These are phyloP conservation scores for Mystacides longicornis DNA, from an alignment of 2,888 invertebrate species.

Conservation along the genomic window DNA sequence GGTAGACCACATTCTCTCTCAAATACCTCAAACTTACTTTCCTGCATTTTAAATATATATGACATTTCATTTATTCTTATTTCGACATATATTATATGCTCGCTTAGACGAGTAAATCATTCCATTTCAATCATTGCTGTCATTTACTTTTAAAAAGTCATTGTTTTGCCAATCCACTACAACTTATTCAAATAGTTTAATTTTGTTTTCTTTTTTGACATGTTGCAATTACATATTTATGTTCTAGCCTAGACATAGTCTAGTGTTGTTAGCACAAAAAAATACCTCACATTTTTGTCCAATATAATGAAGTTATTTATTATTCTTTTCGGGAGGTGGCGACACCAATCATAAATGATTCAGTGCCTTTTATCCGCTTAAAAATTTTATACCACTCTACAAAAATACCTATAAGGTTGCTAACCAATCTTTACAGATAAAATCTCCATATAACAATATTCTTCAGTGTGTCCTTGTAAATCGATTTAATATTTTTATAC, in stretches of 20 bases:
- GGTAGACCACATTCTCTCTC: conserved; percentile 25
- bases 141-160: conserved; percentile 23
- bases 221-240: too few relatives aligned
- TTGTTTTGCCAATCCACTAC: conserved; percentile 24
- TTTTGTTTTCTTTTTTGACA: conserved; percentile 15
- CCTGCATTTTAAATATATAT: conserved; percentile 23
- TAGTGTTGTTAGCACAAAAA: too few relatives aligned
- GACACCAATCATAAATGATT: too few relatives aligned
- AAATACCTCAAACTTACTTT: conserved; percentile 25
- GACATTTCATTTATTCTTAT: conserved; percentile 10
- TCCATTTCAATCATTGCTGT: conserved; percentile 12
- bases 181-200: conserved; percentile 14
- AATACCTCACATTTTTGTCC: too few relatives aligned
- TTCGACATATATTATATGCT: conserved; percentile 15
- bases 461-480: too few relatives aligned
- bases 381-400: background rate
- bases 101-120: conserved; percentile 11
- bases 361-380: background rate
- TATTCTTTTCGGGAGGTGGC: too few relatives aligned
- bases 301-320: too few relatives aligned
- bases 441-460: too few relatives aligned
- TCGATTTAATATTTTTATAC: too few relatives aligned
- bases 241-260: too few relatives aligned
- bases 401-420: too few relatives aligned
- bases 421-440: too few relatives aligned